A percentile compares a stretch with the other conserved stretches of the same genome.
Conservation (phyloP, 2,113 vertebrate genomes). For the Mastomys coucha region DNA sequence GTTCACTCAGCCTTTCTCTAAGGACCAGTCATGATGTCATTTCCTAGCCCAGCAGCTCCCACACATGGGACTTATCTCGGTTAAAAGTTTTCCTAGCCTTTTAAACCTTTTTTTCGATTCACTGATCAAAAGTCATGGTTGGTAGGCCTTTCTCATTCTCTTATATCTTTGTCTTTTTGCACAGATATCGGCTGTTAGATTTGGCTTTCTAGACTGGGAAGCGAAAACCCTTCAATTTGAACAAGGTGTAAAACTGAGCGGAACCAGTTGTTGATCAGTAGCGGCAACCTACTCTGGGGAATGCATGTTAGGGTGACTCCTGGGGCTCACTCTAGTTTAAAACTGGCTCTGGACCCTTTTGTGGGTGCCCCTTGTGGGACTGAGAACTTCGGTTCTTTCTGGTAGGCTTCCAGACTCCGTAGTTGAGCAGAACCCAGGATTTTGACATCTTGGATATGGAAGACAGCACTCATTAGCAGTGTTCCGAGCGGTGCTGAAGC, state of each 20-base stretch:
- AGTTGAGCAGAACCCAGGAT: not conserved
- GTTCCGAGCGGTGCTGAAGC: not conserved
- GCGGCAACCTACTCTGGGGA: not conserved
- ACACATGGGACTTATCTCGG: not conserved
- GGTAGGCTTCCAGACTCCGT: not conserved
- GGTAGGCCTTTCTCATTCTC: not conserved
- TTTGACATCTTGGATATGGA: not conserved
- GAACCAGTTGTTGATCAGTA: not conserved
- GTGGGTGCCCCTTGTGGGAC: not conserved
- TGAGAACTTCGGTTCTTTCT: not conserved
- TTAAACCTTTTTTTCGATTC: constrained; percentile 2
- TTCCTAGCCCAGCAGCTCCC: not conserved
- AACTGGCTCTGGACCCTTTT: not conserved
- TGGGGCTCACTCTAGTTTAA: not conserved
- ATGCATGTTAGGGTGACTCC: not conserved
- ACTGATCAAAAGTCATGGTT: not conserved
- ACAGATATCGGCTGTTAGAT: not conserved
- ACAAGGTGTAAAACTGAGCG: not conserved
- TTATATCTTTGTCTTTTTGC: constrained; percentile 48
- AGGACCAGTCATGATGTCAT: not conserved
- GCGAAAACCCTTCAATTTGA: constrained; percentile 13
- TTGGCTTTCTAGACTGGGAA: constrained; percentile 44
- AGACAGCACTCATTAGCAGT: not conserved
- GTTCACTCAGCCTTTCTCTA: not conserved
- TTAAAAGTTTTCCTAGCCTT: not conserved